Conservation (phyloP, 2,113 vertebrate genomes). For the Hyperopisus bebe region DNA sequence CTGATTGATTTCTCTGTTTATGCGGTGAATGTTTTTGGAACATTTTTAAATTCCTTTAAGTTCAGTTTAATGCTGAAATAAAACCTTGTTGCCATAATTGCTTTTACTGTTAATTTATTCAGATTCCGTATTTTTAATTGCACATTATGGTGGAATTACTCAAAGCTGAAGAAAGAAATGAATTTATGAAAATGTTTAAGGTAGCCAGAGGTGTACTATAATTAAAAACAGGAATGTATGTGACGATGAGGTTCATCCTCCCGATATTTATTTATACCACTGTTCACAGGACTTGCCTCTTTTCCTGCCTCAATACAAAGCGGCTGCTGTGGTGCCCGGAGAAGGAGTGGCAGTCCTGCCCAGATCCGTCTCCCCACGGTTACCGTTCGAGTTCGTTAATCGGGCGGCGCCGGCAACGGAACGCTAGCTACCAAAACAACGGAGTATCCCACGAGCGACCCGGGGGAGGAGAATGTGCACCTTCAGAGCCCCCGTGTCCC, state of each 20-base stretch:
- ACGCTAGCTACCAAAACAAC: background rate
- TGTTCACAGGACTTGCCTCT: background rate
- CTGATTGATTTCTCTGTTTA: background rate
- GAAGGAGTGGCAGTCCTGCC: background rate
- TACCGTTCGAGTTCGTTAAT: background rate
- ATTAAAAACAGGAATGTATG: background rate
- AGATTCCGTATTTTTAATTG: background rate
- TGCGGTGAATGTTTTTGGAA: background rate
- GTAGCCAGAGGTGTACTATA: background rate
- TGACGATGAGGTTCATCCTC: background rate
- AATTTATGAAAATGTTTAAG: background rate
- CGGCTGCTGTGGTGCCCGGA: background rate
- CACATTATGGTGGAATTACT: background rate
- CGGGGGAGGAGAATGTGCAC: background rate
- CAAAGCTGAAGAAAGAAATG: background rate
- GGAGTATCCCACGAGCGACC: background rate
- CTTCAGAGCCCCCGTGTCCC: background rate
- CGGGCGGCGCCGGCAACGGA: background rate
- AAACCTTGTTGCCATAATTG: background rate
- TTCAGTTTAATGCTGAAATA: background rate
- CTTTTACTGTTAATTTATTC: background rate
- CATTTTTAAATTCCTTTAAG: background rate
- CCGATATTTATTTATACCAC: background rate
- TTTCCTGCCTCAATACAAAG: background rate
- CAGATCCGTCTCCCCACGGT: background rate